Evolutionary conservation across 2,113 vertebrate species (phyloP).

Genomic region (Clarias batrachus): DNA sequence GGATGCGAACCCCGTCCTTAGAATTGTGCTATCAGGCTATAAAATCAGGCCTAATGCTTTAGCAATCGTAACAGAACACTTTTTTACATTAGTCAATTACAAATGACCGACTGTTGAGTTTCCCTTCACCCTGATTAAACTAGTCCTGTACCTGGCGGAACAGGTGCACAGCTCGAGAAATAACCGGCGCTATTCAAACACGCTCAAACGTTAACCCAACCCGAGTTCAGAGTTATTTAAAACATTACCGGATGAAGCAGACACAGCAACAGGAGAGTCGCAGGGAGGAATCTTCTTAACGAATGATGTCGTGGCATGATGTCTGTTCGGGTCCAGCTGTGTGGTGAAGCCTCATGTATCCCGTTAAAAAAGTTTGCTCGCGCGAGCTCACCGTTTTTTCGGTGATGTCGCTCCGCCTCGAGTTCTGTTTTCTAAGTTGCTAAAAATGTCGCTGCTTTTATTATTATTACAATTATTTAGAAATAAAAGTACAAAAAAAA

Average conservation of each 20-base stretch:
- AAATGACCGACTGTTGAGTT: too few species aligned
- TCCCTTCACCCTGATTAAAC: too few species aligned
- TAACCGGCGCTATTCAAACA: not conserved
- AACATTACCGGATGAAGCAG: not conserved
- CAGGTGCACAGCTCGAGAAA: conserved; percentile 15
- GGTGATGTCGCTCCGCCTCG: not conserved
- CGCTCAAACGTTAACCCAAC: not conserved
- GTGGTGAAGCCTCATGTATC: conserved; percentile 2
- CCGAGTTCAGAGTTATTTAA: not conserved
- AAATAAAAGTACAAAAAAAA: not conserved
- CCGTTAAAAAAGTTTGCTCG: not conserved
- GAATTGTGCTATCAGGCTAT: too few species aligned
- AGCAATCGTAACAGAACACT: not conserved
- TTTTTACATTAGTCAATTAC: too few species aligned
- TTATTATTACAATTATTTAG: not conserved
- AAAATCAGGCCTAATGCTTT: not conserved
- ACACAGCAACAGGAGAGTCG: conserved; percentile 1
- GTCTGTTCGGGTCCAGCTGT: not conserved
- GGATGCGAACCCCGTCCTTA: too few species aligned
- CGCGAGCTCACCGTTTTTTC: not conserved
- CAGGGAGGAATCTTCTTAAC: not conserved
- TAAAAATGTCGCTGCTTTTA: not conserved
- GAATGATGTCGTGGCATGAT: conserved; percentile 1
- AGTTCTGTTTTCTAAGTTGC: not conserved
- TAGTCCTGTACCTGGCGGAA: not conserved